These are phyloP conservation scores for Drosophila planitibia DNA, from an alignment of 2,888 invertebrate species.

Conservation along the genomic window DNA sequence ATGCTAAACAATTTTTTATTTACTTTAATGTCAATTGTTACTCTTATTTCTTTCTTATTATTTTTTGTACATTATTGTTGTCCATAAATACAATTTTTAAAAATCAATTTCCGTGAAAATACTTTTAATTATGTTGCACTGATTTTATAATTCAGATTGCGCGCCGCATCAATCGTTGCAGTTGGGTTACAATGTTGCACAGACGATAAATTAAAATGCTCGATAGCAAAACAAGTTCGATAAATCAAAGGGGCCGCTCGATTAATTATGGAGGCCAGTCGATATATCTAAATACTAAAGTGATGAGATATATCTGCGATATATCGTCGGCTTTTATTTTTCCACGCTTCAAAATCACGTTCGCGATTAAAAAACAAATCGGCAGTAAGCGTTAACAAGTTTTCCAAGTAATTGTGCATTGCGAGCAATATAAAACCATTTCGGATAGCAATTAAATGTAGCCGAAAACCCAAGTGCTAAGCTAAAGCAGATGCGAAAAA, in stretches of 20 bases:
- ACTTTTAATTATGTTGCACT: background rate
- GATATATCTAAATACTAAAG: conserved; percentile 48
- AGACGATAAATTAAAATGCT: background rate
- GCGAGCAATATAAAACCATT: conserved; percentile 1
- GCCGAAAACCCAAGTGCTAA: conserved; percentile 52
- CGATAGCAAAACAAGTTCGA: conserved; percentile 28
- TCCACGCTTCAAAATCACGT: conserved; percentile 57
- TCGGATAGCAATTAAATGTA: conserved; percentile 19
- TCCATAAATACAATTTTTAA: background rate
- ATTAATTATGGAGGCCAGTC: conserved; percentile 33
- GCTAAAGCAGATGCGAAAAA: conserved; percentile 73
- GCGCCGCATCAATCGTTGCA: conserved; percentile 7
- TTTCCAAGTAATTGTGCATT: conserved; percentile 36
- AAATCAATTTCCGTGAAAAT: background rate
- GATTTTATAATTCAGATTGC: conserved; percentile 21
- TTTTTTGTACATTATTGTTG: background rate
- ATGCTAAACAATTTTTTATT: background rate
- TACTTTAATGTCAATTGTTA: background rate
- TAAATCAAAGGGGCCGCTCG: conserved; percentile 18
- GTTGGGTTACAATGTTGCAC: conserved; percentile 23
- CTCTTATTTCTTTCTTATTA: background rate
- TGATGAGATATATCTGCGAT: conserved; percentile 59
- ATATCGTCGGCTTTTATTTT: conserved; percentile 64
- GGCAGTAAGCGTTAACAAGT: conserved; percentile 12
- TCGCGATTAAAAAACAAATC: conserved; percentile 49